phyloP scores from a whole-genome alignment of 1,140 invertebrate genomes.

The Gryllus bimaculatus region DNA sequence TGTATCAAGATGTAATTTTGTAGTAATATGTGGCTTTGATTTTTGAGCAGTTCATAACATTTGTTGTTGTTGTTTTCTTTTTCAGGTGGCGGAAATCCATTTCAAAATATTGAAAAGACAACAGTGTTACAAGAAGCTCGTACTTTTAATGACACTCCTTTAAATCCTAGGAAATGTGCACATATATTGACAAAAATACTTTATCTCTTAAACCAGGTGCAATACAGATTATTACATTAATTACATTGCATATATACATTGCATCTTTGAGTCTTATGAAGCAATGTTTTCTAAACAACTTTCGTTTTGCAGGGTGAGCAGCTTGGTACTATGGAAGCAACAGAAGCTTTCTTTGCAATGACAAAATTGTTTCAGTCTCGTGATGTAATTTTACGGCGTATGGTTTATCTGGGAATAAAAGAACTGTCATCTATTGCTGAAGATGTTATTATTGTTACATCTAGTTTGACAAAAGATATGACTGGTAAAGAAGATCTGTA shows the following conservation, averaged over 20 bases:
- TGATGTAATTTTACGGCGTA: conserved; percentile 84
- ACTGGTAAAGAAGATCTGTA: conserved; percentile 96
- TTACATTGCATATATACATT: background rate
- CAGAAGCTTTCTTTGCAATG: conserved; percentile 98
- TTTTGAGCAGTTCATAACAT: too few species aligned
- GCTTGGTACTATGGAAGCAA: conserved; percentile 87
- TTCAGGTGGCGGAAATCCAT: conserved; percentile 71
- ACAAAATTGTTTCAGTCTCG: conserved; percentile 98
- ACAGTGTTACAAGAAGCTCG: conserved; percentile 93
- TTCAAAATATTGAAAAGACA: conserved; percentile 90
- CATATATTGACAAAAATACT: conserved; percentile 93
- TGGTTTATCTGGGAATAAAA: conserved; percentile 97
- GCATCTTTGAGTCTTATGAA: background rate
- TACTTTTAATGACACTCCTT: conserved; percentile 94
- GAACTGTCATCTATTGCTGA: conserved; percentile 90
- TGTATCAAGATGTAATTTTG: background rate
- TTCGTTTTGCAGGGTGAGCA: conserved; percentile 60
- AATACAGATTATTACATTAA: background rate
- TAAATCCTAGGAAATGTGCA: conserved; percentile 94
- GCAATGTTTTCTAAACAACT: background rate
- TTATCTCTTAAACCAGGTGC: conserved; percentile 81
- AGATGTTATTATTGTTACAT: conserved; percentile 99
- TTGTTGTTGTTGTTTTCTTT: background rate
- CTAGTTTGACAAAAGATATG: conserved; percentile 97
- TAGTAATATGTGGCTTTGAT: background rate